Evolutionary conservation across 2,888 invertebrate species (phyloP).

Genomic region (Tuberolachnus salignus): DNA sequence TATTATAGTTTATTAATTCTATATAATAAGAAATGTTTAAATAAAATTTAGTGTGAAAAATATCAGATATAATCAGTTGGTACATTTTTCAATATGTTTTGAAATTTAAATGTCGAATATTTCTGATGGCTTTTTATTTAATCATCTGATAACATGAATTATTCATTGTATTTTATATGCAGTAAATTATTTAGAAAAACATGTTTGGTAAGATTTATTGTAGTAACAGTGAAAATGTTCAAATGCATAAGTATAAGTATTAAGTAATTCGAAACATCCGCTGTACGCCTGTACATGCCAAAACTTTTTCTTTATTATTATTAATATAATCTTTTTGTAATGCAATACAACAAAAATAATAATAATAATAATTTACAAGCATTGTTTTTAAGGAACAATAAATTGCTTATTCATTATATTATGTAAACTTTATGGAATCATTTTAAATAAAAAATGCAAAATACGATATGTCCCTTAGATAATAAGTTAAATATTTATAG

Average conservation of each 20-base stretch:
- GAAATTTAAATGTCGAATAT: slow-evolving; percentile 24
- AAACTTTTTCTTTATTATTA: neutral
- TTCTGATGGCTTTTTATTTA: slow-evolving; percentile 20
- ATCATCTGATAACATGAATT: slow-evolving; percentile 44
- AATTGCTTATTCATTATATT: neutral
- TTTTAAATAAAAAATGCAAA: no score
- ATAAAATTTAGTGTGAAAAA: slow-evolving; percentile 30
- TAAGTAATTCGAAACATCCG: slow-evolving; percentile 7
- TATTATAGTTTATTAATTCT: slow-evolving; percentile 3
- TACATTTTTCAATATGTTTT: slow-evolving; percentile 17
- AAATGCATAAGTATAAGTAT: slow-evolving; percentile 9
- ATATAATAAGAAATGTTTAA: slow-evolving; percentile 15
- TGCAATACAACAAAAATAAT: neutral
- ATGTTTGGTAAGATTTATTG: slow-evolving; percentile 44
- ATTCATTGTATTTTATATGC: slow-evolving; percentile 36
- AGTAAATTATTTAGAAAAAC: slow-evolving; percentile 19
- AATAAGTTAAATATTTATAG: no score
- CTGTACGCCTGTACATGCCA: neutral
- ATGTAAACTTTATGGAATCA: no score
- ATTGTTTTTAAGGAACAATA: slow-evolving; percentile 1
- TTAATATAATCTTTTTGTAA: slow-evolving; percentile 6
- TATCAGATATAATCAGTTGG: slow-evolving; percentile 44
- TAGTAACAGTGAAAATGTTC: slow-evolving; percentile 12
- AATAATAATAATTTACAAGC: neutral
- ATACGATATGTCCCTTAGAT: no score